Evolutionary conservation across 2,797 vertebrate species (phyloP).

Genomic region (Schizopygopsis pylzovi): DNA sequence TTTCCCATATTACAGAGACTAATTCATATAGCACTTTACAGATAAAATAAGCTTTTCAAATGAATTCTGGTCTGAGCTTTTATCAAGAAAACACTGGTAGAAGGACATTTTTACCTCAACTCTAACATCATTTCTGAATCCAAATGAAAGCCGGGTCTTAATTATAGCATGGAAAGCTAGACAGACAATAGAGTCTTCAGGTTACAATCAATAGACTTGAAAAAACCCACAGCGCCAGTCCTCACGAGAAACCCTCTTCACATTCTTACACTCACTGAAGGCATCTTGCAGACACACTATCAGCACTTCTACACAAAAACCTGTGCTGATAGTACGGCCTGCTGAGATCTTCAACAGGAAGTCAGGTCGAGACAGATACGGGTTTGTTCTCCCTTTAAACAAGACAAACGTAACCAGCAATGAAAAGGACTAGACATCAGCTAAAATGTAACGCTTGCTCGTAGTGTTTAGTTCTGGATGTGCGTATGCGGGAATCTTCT

Average conservation of each 20-base stretch:
- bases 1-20: neutral
- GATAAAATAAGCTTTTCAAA: neutral
- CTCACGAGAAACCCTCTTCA: constrained; percentile 20
- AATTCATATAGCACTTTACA: neutral
- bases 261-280: constrained; percentile 54
- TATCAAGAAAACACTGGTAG: constrained; percentile 33
- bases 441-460: neutral
- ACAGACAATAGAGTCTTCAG: constrained; percentile 52
- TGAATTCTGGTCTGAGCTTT: constrained; percentile 27
- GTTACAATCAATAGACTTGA: constrained; percentile 61
- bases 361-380: constrained; percentile 50
- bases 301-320: constrained; percentile 52
- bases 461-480: neutral
- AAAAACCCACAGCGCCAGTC: constrained; percentile 42
- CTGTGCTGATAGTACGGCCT: constrained; percentile 35
- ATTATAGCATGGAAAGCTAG: constrained; percentile 45
- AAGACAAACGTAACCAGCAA: constrained; percentile 26
- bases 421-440: constrained; percentile 1
- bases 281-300: constrained; percentile 59
- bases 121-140: constrained; percentile 49
- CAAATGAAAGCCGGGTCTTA: constrained; percentile 49
- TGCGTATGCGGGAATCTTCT: neutral
- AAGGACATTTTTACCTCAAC: constrained; percentile 27
- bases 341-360: constrained; percentile 53
- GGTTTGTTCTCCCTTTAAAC: constrained; percentile 37